Base-by-base conservation (phyloP, 2,888 invertebrate species). In the Trypoxylon attenuatum region DNA sequence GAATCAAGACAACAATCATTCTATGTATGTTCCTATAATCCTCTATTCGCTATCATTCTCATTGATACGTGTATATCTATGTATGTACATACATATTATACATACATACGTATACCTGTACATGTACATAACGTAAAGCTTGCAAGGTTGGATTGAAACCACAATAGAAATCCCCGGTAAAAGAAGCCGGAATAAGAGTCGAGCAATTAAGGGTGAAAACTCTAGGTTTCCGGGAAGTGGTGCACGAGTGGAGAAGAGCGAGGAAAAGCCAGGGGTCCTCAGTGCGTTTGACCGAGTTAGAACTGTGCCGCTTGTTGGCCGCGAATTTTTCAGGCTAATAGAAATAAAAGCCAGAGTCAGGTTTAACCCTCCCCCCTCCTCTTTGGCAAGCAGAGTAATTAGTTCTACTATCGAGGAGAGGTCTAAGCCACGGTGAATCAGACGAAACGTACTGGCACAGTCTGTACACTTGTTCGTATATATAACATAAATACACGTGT, bases 401-500 rank as follows among this genome's bases (percentile, higher is more conserved):
- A 65, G 60, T 23, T 29, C 18, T 21, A 16, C 33, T 39, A 68
- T 61, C n/a, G 50, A n/a, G 10, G 33, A 19, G 21, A 19, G 29
- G 18, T 1, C 16, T 25, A 19, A n/a, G 22, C 10, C 5, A 23
- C 25, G 21, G 29, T 13, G 21, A 6, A 13, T 18, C 8, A 18
- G 18, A 1, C 10, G 13, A 10, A 19, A 50, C 45, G 6, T n/a
- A n/a, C 19, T 13, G 39, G 22, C 27, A 23, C 41, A 54, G 46
- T 62, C 62, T 64, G 61, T 38, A 64, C 38, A 10, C 38, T 25
- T 22, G 52, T 38, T 45, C 21, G 51, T 67, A 66, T 59, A 65
- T 65, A 59, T 59, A 58, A 57, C 63, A 62, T 73, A 70, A 72
- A 72, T 66, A 61, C 62, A 33, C 43, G 54, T 59, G n/a, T n/a